Evolutionary conservation across 1,140 invertebrate genomes (phyloP), one percentile per base, ranked within the genome.

Genomic region (Cylas formicarius): DNA sequence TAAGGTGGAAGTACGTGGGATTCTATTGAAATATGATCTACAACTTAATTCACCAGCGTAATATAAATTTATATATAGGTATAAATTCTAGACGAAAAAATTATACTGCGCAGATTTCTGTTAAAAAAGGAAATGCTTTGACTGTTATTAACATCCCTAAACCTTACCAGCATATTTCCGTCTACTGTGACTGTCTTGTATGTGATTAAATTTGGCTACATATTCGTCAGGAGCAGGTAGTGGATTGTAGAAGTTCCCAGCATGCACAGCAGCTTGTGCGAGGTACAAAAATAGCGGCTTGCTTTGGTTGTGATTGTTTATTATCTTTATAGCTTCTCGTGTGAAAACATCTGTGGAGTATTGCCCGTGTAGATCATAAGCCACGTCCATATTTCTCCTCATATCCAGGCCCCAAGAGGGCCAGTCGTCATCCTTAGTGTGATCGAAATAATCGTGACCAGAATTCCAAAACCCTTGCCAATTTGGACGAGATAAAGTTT

Each of bases 291-390:
- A 92, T 21, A 92, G 60, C 0, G 90, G 87, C 20, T 72, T 63
- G 2, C 67, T 69, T 0, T 54, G 52, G 46, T 86, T 77, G 60
- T 91, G 86, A 0, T 67, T 57, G 1, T 73, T 51, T 40, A 92
- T 88, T 9, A 78, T 32, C 44, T 69, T 66, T 0, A 84, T 69
- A 2, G 87, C 79, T 66, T 86, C 80, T 1, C 76, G 63, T 0
- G 87, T 85, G 55, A 88, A 89, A 2, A 92, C 55, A 41, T 89
- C 82, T 1, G 89, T 93, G 1, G 83, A 81, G 60, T 90, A 90
- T 58, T 82, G 66, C 0, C 87, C 89, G 61, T 86, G 83, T 0
- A 81, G 63, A 48, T 88, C 76, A 62, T 78, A 80, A 1, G 81
- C 83, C 5, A 80, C 64, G 2, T 80, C 70, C 34, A 57, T 61